Evolutionary conservation across 1,140 invertebrate genomes (phyloP), one percentile per base, ranked within the genome.

Genomic region (Drosophila elegans): DNA sequence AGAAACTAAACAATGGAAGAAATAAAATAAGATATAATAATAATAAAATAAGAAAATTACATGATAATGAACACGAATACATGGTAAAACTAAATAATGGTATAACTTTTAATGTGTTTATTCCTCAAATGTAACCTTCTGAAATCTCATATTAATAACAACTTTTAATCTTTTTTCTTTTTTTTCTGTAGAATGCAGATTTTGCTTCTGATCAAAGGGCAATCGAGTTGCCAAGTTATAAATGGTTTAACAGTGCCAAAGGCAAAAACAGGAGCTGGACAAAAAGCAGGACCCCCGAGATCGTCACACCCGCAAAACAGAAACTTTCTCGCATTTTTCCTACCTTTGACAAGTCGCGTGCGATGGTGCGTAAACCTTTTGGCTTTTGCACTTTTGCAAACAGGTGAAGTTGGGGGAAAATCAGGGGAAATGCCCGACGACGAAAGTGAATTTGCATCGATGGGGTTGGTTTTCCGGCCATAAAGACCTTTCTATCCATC

Each of bases 281-380:
- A n/a, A 16, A 51, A 10, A 12, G 5, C 9, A 25, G 21, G 25
- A 2, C 25, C 16, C 9, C 16, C 11, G 25, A 46, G 16, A 34
- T 45, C 21, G 46, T 44, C 51, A 49, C 44, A 27, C 25, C 12
- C n/a, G 12, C 9, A 63, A 25, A 25, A 42, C 41, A n/a, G 7
- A 54, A 69, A 74, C 36, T 59, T 61, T 61, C 34, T 42, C n/a
- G 10, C n/a, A 6, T 4, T 29, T 56, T 55, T 46, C 21, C 48
- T 60, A 53, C 59, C 67, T 79, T 79, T 55, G 52, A 54, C 72
- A 66, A 81, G 64, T 64, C 57, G 34, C 12, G 68, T 32, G 74
- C 78, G 61, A 64, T 82, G 75, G 67, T 72, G 66, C 52, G 63
- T 79, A 67, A 82, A 77, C 63, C 73, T 75, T 77, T 82, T 81